Evolutionary conservation across 1,140 invertebrate genomes (phyloP).

Genomic region (Andricus grossulariae): DNA sequence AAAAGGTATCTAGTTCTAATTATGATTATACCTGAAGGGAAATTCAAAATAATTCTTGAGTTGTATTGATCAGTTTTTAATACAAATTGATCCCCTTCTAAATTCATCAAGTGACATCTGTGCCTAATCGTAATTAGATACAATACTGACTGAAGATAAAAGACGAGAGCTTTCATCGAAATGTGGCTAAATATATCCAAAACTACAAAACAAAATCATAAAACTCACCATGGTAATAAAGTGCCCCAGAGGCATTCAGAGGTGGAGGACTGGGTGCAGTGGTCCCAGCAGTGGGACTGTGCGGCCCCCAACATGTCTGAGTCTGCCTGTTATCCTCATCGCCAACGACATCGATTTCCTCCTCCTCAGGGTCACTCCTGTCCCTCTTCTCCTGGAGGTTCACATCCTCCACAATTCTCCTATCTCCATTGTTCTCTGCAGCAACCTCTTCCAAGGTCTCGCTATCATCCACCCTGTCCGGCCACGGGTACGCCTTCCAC

Average conservation of each 20-base stretch:
- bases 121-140: no score
- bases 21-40: no score
- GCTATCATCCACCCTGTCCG: conserved; percentile 80
- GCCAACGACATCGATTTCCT: conserved; percentile 89
- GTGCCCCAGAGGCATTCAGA: conserved; percentile 77
- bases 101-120: no score
- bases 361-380: conserved; percentile 79
- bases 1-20: no score
- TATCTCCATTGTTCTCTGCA: background rate
- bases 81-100: no score
- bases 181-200: background rate
- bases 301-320: conserved; percentile 82
- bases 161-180: background rate
- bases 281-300: conserved; percentile 83
- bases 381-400: conserved; percentile 53
- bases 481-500: conserved; percentile 91
- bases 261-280: conserved; percentile 85
- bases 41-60: no score
- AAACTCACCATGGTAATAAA: conserved; percentile 81
- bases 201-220: background rate
- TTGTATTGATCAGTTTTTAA: no score
- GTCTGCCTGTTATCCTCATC: conserved; percentile 68
- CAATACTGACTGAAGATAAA: background rate
- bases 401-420: conserved; percentile 17
- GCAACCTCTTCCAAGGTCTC: conserved; percentile 34